phyloP scores from a whole-genome alignment of 1,140 invertebrate species.

The Aphis craccivora region DNA sequence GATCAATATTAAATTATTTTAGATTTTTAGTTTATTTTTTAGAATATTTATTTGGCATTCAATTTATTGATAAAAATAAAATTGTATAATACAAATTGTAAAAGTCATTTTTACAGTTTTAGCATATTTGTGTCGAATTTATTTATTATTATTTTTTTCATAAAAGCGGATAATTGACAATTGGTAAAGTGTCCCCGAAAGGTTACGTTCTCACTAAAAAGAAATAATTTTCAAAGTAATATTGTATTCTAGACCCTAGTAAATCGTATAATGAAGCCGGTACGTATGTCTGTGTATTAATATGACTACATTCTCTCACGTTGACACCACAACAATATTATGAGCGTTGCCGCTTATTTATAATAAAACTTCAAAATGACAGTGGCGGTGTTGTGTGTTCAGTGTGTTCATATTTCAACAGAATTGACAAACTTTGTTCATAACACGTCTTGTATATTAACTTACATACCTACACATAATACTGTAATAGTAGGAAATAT shows the following conservation, averaged over 20 bases:
- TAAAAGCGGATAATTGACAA: background rate
- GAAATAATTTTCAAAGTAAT: conserved; percentile 23
- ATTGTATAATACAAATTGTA: background rate
- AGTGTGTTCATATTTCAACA: background rate
- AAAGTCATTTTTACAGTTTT: background rate
- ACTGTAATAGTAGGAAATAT: background rate
- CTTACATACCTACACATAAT: background rate
- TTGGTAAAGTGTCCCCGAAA: background rate
- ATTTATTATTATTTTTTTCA: background rate
- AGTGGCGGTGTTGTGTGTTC: background rate
- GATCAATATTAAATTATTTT: background rate
- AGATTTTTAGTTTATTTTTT: background rate
- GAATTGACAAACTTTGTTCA: conserved; percentile 36
- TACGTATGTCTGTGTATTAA: conserved; percentile 3
- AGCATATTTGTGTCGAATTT: background rate
- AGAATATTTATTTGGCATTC: background rate
- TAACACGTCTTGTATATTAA: conserved; percentile 6
- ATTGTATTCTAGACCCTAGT: background rate
- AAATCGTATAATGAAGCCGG: background rate
- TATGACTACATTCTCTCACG: background rate
- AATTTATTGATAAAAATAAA: background rate
- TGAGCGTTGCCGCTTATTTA: background rate
- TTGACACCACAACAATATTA: conserved; percentile 13
- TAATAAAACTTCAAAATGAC: conserved; percentile 19
- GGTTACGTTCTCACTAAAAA: background rate